phyloP scores from a whole-genome alignment of 2,888 invertebrate species.

The Ethmia dodecea region DNA sequence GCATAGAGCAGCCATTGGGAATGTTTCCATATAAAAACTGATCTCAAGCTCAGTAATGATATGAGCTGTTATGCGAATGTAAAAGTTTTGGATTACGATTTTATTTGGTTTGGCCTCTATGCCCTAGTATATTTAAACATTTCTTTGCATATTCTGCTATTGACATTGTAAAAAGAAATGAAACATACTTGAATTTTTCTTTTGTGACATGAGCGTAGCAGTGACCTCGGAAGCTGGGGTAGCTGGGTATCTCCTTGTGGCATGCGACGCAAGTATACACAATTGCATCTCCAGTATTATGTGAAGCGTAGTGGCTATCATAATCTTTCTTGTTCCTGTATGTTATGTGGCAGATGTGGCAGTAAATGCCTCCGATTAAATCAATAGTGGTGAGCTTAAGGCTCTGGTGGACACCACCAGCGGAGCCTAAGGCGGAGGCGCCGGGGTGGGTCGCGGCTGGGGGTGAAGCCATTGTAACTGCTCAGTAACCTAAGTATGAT shows the following conservation, averaged over 20 bases:
- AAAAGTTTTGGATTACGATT: too few relatives aligned
- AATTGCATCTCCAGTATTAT: constrained; percentile 41
- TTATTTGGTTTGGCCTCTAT: too few relatives aligned
- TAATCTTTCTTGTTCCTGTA: constrained; percentile 71
- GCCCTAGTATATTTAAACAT: too few relatives aligned
- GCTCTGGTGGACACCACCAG: constrained; percentile 13
- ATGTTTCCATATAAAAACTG: too few relatives aligned
- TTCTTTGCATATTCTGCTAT: too few relatives aligned
- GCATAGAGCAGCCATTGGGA: too few relatives aligned
- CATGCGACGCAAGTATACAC: constrained; percentile 78
- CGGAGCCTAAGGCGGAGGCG: background rate
- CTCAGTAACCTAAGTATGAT: constrained; percentile 51
- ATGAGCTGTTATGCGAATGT: too few relatives aligned
- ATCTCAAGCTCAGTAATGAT: too few relatives aligned
- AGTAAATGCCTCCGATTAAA: constrained; percentile 73
- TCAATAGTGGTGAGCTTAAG: constrained; percentile 57
- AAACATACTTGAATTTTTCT: constrained; percentile 73
- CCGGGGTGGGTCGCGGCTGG: constrained; percentile 3
- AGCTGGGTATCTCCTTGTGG: constrained; percentile 68
- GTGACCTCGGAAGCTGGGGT: constrained; percentile 77
- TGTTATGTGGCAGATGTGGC: constrained; percentile 72
- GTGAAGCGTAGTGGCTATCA: constrained; percentile 71
- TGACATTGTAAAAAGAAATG: too few relatives aligned
- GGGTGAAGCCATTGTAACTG: constrained; percentile 41
- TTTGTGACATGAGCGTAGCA: constrained; percentile 78